These are phyloP conservation scores for Lordiphosa stackelbergi DNA, from an alignment of 1,140 invertebrate genomes.

Conservation along the genomic window DNA sequence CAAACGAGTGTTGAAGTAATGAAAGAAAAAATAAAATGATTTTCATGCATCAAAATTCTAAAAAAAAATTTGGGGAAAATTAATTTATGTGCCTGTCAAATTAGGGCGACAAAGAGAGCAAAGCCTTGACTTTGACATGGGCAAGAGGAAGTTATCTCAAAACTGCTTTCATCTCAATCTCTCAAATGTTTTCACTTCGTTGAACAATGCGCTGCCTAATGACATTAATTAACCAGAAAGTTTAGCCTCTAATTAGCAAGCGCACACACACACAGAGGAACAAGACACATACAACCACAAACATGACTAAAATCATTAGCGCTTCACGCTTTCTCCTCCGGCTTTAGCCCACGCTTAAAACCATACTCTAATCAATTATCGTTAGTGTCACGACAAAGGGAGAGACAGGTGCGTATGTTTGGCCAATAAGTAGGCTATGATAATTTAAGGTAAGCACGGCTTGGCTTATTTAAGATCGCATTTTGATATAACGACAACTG, in stretches of 20 bases:
- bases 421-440: conserved; percentile 37
- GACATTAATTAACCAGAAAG: conserved; percentile 72
- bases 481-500: too few species aligned
- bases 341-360: conserved; percentile 20
- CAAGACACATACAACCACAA: conserved; percentile 18
- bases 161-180: conserved; percentile 7
- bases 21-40: conserved; percentile 43
- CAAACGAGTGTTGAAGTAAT: conserved; percentile 54
- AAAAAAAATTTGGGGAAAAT: background rate
- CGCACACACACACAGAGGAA: conserved; percentile 15
- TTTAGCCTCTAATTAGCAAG: conserved; percentile 66
- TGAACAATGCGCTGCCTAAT: conserved; percentile 50
- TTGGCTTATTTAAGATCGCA: too few species aligned
- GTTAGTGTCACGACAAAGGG: conserved; percentile 29
- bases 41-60: conserved; percentile 46
- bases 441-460: background rate
- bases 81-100: conserved; percentile 43
- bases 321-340: background rate
- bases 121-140: conserved; percentile 45
- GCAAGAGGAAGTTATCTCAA: conserved; percentile 12
- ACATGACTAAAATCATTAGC: conserved; percentile 41
- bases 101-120: conserved; percentile 29
- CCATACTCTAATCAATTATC: conserved; percentile 64
- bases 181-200: conserved; percentile 2
- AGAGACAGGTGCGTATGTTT: background rate